Evolutionary conservation across 2,113 vertebrate species (phyloP).

Genomic region (Heteronetta atricapilla): DNA sequence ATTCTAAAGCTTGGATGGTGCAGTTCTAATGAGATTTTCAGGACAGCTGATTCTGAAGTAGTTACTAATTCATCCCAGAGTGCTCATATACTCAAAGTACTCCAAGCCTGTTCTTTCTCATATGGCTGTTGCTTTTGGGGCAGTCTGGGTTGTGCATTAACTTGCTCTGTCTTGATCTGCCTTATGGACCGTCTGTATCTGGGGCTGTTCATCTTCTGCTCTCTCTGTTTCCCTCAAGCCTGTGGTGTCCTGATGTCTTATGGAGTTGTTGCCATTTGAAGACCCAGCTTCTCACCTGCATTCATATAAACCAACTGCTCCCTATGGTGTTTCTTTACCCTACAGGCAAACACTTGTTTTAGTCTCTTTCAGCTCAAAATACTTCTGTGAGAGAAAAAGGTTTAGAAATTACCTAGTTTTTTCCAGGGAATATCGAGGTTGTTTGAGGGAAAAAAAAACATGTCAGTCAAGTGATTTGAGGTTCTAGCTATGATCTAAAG

Average conservation of each 20-base stretch:
- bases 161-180: neutral
- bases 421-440: neutral
- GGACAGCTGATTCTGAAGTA: neutral
- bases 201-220: neutral
- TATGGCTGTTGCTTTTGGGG: neutral
- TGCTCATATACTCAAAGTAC: neutral
- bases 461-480: neutral
- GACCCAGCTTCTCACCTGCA: rapidly evolving
- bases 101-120: neutral
- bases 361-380: neutral
- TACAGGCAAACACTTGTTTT: neutral
- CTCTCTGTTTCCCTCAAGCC: neutral
- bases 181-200: rapidly evolving
- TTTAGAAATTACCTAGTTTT: no score
- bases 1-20: neutral
- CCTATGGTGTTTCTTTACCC: neutral
- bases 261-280: neutral
- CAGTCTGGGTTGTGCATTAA: neutral
- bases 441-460: neutral
- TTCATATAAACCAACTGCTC: neutral
- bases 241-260: neutral
- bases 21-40: neutral
- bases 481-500: neutral
- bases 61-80: neutral
- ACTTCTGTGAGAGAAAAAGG: neutral